Evolutionary conservation across 2,797 vertebrate genomes (phyloP).

Genomic region (Menidia menidia): DNA sequence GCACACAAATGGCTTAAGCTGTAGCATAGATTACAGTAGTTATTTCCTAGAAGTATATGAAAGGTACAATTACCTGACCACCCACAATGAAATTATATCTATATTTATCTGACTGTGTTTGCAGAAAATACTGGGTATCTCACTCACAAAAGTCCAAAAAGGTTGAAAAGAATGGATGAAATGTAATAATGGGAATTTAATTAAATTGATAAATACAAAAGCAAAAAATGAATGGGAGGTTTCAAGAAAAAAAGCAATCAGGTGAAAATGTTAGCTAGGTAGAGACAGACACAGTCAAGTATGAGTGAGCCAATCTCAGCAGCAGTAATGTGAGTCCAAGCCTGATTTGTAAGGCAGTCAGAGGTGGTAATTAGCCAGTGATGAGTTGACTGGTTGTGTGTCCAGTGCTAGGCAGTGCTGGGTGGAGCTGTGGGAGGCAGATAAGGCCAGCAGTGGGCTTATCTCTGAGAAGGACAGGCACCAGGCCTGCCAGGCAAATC

Average conservation of each 20-base stretch:
- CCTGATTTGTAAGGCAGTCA: conserved; percentile 80
- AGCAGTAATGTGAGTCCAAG: conserved; percentile 63
- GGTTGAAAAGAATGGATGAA: conserved; percentile 2
- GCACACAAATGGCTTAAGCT: conserved; percentile 64
- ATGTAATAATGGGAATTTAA: conserved; percentile 13
- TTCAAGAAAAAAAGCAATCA: conserved; percentile 10
- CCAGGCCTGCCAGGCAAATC: conserved; percentile 88
- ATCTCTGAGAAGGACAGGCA: conserved; percentile 83
- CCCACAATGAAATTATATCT: conserved; percentile 39
- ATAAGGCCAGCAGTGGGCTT: conserved; percentile 80
- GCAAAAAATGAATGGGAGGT: conserved; percentile 10
- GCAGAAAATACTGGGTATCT: conserved; percentile 13
- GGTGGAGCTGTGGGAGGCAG: conserved; percentile 80
- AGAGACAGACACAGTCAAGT: conserved; percentile 39
- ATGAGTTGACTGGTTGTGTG: conserved; percentile 81
- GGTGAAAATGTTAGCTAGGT: conserved; percentile 35
- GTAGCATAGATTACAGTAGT: conserved; percentile 60
- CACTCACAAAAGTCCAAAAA: conserved; percentile 4
- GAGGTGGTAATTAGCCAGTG: conserved; percentile 84
- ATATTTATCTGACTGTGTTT: conserved; percentile 26
- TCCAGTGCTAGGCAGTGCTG: conserved; percentile 74
- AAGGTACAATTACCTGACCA: conserved; percentile 58
- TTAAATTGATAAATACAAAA: conserved; percentile 30
- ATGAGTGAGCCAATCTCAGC: conserved; percentile 47
- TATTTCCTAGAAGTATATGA: conserved; percentile 36